phyloP scores from a whole-genome alignment of 2,888 invertebrate species.

The Coelopa pilipes region DNA sequence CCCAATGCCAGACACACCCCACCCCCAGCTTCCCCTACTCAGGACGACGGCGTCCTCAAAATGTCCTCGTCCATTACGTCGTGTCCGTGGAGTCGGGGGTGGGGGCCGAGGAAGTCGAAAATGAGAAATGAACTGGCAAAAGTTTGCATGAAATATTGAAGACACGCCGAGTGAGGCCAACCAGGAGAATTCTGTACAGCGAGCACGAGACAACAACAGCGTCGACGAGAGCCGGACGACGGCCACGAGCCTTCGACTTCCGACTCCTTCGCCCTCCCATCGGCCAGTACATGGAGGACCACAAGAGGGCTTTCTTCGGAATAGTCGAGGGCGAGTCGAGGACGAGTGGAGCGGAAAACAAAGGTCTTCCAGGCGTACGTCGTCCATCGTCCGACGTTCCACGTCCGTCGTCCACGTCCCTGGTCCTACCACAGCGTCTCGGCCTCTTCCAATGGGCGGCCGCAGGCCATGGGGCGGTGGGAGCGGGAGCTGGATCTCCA shows the following conservation, averaged over 20 bases:
- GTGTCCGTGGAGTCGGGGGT: no score
- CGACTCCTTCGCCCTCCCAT: conserved; percentile 36
- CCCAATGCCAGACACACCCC: conserved; percentile 11
- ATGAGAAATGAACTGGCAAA: conserved; percentile 28
- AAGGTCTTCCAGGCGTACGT: background rate
- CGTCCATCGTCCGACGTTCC: conserved; percentile 3
- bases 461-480: background rate
- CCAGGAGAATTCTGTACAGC: conserved; percentile 42
- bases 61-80: no score
- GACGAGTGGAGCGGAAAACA: background rate
- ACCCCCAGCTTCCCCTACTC: background rate
- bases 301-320: conserved; percentile 43
- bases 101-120: no score
- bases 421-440: background rate
- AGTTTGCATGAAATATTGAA: conserved; percentile 21
- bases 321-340: conserved; percentile 14
- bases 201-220: conserved; percentile 50
- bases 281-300: conserved; percentile 42
- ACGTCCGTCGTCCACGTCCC: background rate
- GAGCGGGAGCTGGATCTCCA: no score
- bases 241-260: conserved; percentile 18
- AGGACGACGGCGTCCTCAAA: no score
- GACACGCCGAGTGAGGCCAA: conserved; percentile 45
- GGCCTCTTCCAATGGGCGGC: background rate
- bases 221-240: conserved; percentile 14